Evolutionary conservation across 2,797 vertebrate species (phyloP).

Genomic region (Intellagama lesueurii): DNA sequence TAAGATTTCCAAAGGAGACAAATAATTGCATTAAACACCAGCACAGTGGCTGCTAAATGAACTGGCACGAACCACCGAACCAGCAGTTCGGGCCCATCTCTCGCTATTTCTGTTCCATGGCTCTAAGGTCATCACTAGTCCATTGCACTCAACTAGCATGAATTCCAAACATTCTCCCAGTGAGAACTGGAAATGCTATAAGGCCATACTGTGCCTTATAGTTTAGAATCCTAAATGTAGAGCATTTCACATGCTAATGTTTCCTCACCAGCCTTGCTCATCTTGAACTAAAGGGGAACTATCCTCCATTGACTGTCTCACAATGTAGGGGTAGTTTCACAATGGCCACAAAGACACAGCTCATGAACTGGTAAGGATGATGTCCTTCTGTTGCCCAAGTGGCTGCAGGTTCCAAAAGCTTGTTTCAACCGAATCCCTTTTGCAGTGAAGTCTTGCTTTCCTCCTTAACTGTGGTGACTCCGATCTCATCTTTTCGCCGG

Average conservation of each 20-base stretch:
- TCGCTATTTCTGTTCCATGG: no score
- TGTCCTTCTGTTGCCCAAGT: background rate
- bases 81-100: no score
- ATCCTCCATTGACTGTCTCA: background rate
- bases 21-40: background rate
- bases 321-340: background rate
- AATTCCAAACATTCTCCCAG: no score
- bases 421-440: constrained; percentile 9
- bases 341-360: background rate
- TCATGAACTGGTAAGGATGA: background rate
- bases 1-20: background rate
- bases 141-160: no score
- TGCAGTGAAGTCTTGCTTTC: constrained; percentile 50
- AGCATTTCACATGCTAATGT: no score
- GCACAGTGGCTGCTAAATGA: no score
- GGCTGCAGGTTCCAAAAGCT: background rate
- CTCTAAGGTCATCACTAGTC: no score
- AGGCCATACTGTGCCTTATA: no score
- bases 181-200: no score
- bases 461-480: constrained; percentile 37
- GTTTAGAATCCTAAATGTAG: no score
- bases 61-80: no score
- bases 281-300: background rate
- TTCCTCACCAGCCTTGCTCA: no score
- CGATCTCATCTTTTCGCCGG: constrained; percentile 57